Evolutionary conservation across 2,113 vertebrate genomes (phyloP).

Genomic region (Sceloporus tristichus): DNA sequence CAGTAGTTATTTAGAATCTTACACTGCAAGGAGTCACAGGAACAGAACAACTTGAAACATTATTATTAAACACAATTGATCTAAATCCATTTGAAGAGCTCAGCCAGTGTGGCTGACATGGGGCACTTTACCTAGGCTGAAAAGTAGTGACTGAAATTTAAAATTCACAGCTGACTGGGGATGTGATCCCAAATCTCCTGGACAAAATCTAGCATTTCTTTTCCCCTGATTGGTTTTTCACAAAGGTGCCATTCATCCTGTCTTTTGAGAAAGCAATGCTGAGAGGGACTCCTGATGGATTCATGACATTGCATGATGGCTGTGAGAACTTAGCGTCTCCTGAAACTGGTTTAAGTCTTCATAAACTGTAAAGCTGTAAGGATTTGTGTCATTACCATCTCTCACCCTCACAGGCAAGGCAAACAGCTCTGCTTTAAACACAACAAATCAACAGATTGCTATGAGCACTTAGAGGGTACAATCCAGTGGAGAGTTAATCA

Average conservation of each 20-base stretch:
- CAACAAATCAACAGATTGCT: neutral
- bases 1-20: neutral
- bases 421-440: conserved; percentile 5
- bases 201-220: neutral
- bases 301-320: neutral
- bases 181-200: neutral
- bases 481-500: neutral
- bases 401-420: neutral
- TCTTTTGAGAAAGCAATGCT: neutral
- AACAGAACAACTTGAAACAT: too few species aligned
- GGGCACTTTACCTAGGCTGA: neutral
- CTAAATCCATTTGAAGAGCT: neutral
- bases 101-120: neutral
- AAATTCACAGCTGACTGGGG: neutral
- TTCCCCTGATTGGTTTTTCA: neutral
- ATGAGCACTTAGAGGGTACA: neutral
- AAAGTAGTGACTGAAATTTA: neutral
- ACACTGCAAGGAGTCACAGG: neutral
- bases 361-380: neutral
- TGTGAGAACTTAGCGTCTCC: neutral
- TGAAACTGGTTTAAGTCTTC: neutral
- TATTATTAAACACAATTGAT: neutral
- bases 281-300: neutral
- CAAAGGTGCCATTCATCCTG: neutral
- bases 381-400: neutral